Evolutionary conservation across 2,888 invertebrate species (phyloP).

Genomic region (Drosophila acutilabella): DNA sequence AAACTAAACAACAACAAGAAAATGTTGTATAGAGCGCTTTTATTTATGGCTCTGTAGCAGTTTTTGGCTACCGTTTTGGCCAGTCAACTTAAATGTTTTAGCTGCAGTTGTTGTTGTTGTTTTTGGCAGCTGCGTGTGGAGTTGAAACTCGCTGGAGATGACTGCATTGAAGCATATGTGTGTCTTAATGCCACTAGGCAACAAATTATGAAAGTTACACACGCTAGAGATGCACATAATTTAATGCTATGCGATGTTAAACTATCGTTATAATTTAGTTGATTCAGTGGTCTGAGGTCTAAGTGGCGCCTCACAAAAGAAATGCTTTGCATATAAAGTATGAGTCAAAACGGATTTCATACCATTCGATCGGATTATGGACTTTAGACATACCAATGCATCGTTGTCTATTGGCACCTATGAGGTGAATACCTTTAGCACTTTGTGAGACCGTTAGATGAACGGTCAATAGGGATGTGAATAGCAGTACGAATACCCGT

Average conservation of each 20-base stretch:
- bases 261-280: constrained; percentile 15
- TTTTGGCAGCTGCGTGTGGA: constrained; percentile 56
- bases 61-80: constrained; percentile 62
- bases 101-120: constrained; percentile 19
- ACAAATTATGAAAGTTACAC: constrained; percentile 39
- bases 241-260: constrained; percentile 7
- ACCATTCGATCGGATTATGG: constrained; percentile 28
- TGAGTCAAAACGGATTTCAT: constrained; percentile 16
- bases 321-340: constrained; percentile 45
- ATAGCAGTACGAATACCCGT: constrained; percentile 21
- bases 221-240: constrained; percentile 12
- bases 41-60: constrained; percentile 61
- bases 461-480: constrained; percentile 56
- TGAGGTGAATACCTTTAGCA: neutral
- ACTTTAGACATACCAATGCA: constrained; percentile 45
- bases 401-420: constrained; percentile 43
- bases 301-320: constrained; percentile 44
- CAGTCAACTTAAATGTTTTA: constrained; percentile 47
- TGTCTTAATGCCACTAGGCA: constrained; percentile 61
- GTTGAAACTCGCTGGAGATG: constrained; percentile 59
- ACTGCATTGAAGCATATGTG: constrained; percentile 41
- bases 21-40: constrained; percentile 50
- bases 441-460: constrained; percentile 64
- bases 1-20: constrained; percentile 26
- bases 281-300: constrained; percentile 28